phyloP scores from a whole-genome alignment of 2,113 vertebrate species.

The Albula glossodonta region DNA sequence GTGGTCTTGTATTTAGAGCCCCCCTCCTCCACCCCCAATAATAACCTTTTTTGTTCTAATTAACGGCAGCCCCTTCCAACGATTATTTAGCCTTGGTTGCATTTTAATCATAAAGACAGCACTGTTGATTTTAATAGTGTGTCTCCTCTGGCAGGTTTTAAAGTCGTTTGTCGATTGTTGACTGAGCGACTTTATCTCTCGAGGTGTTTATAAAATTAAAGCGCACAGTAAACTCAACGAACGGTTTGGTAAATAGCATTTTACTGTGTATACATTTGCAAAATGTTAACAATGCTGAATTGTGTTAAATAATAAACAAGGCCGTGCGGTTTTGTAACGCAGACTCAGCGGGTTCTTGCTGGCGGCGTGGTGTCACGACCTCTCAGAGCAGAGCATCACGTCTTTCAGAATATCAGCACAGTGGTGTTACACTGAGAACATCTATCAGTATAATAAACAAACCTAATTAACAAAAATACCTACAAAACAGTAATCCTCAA shows the following conservation, averaged over 20 bases:
- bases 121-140: background rate
- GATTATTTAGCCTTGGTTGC: background rate
- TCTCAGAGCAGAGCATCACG: background rate
- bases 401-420: background rate
- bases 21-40: constrained; percentile 51
- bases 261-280: background rate
- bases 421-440: background rate
- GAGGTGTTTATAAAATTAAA: background rate
- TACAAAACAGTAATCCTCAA: background rate
- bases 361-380: constrained; percentile 20
- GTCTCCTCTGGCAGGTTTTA: background rate
- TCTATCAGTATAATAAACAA: background rate
- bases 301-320: background rate
- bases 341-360: background rate
- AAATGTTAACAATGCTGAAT: background rate
- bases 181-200: background rate
- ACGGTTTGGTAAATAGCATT: background rate
- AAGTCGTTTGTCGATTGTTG: background rate
- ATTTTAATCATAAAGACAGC: background rate
- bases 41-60: constrained; percentile 49
- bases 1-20: constrained; percentile 57
- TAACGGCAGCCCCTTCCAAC: constrained; percentile 39
- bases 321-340: background rate
- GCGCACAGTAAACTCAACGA: background rate
- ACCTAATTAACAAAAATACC: background rate